Conservation (phyloP, 2,888 invertebrate species). For the Scaptomyza reducta region DNA sequence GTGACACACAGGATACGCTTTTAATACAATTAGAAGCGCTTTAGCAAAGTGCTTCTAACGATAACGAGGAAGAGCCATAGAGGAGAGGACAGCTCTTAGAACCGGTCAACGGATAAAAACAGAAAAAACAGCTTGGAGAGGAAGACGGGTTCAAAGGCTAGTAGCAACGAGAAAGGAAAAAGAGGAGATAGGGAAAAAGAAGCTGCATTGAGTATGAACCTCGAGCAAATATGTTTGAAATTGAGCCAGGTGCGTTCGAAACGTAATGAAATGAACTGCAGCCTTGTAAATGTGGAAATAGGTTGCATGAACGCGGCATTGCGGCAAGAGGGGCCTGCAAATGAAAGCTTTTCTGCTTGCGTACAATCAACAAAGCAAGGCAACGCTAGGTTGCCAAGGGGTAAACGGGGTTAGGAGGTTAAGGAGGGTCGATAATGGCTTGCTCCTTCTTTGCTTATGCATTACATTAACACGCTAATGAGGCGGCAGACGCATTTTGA, state of each 20-base stretch:
- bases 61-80: background rate
- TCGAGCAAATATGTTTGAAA: constrained; percentile 49
- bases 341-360: constrained; percentile 67
- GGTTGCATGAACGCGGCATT: background rate
- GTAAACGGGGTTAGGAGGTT: background rate
- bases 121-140: background rate
- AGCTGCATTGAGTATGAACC: background rate
- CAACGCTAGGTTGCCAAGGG: too few relatives aligned
- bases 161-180: background rate
- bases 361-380: constrained; percentile 59
- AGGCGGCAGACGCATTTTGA: constrained; percentile 40
- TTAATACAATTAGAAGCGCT: constrained; percentile 77
- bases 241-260: constrained; percentile 37
- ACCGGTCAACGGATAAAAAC: constrained; percentile 32
- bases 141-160: background rate
- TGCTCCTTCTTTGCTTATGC: constrained; percentile 53
- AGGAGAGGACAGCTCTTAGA: background rate
- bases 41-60: constrained; percentile 70
- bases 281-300: constrained; percentile 10
- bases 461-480: constrained; percentile 63
- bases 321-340: constrained; percentile 51
- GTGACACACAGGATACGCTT: constrained; percentile 60
- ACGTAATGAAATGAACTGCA: constrained; percentile 73
- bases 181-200: background rate
- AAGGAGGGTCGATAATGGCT: constrained; percentile 39